Evolutionary conservation across 2,113 vertebrate species (phyloP).

Genomic region (Pycnonotus jocosus): DNA sequence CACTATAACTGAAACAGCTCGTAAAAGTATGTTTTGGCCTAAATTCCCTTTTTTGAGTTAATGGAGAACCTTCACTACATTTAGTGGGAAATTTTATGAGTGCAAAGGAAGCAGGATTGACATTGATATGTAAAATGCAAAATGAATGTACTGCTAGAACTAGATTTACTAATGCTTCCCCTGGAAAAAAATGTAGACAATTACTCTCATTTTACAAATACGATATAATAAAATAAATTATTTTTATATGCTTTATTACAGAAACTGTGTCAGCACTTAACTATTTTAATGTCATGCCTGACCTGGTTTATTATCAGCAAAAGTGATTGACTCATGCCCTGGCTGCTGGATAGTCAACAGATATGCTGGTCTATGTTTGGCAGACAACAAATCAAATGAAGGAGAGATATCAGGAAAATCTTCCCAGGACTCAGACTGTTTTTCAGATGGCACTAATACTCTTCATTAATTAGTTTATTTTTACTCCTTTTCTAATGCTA

Average conservation of each 20-base stretch:
- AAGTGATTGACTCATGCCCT: constrained; percentile 5
- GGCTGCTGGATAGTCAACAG: not conserved
- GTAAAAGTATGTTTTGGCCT: not conserved
- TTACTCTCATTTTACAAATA: not conserved
- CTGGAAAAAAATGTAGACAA: not conserved
- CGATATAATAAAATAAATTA: not conserved
- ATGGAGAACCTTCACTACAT: not conserved
- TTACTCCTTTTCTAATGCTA: not conserved
- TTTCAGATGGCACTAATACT: not conserved
- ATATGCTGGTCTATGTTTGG: not conserved
- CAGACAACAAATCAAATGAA: constrained; percentile 5
- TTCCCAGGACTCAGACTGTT: not conserved
- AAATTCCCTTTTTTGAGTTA: not conserved
- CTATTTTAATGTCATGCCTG: not conserved
- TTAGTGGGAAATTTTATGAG: not conserved
- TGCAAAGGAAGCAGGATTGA: not conserved
- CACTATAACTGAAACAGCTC: not conserved
- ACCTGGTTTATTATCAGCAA: not conserved
- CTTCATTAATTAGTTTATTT: not conserved
- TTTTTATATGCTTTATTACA: not conserved
- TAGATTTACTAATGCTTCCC: not conserved
- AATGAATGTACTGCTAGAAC: not conserved
- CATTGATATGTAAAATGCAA: not conserved
- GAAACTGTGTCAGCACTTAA: not conserved
- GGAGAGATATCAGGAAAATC: not conserved